Conservation (phyloP, 2,888 invertebrate species). For the Yponomeuta plumbellus region DNA sequence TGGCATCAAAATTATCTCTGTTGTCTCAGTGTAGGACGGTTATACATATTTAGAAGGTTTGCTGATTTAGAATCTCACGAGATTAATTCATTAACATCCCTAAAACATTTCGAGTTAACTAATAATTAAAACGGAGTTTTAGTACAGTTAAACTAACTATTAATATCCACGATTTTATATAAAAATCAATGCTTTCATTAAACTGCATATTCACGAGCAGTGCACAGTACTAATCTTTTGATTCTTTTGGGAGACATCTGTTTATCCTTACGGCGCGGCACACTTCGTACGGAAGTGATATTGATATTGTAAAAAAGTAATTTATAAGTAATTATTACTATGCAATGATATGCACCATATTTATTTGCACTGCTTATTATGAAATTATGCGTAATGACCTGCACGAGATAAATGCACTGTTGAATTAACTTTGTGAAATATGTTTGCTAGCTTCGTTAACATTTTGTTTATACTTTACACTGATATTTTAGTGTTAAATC, state of each 20-base stretch:
- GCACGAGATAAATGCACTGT: constrained; percentile 58
- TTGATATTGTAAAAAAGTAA: constrained; percentile 4
- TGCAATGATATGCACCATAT: constrained; percentile 27
- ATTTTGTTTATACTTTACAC: constrained; percentile 11
- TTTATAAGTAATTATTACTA: constrained; percentile 11
- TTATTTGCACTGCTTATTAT: constrained; percentile 69
- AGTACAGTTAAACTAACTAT: not conserved
- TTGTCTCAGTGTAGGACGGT: not conserved
- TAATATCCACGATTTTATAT: constrained; percentile 18
- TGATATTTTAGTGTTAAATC: not conserved
- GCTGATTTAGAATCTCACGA: not conserved
- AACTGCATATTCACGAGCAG: not conserved
- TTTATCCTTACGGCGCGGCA: not conserved
- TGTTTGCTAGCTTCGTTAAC: constrained; percentile 59
- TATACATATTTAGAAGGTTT: not conserved
- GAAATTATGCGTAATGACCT: constrained; percentile 46
- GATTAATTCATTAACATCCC: constrained; percentile 7
- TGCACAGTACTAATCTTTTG: constrained; percentile 10
- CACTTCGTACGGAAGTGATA: not conserved
- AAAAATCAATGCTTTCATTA: constrained; percentile 15
- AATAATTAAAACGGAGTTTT: constrained; percentile 11
- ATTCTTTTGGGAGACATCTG: not conserved
- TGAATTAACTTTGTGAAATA: constrained; percentile 40
- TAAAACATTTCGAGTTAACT: constrained; percentile 7
- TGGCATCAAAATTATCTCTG: constrained; percentile 4